These are phyloP conservation scores for Acanthurus tractus DNA, from an alignment of 2,797 vertebrate genomes.

Conservation along the genomic window DNA sequence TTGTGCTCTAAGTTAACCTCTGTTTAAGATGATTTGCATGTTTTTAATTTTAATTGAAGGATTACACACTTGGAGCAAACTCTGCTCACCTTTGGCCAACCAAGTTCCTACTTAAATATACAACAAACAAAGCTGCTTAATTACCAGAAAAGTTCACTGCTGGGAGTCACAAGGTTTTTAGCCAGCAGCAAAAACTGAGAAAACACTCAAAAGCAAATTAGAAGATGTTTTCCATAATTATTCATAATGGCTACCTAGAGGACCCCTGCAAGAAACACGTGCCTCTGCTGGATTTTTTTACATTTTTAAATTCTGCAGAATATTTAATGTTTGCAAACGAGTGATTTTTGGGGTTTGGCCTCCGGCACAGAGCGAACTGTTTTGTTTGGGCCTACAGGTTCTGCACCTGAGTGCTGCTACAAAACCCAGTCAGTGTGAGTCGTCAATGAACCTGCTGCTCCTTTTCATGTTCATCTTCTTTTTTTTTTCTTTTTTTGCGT, in stretches of 20 bases:
- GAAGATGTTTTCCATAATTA: conserved; percentile 42
- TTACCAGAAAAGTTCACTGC: conserved; percentile 9
- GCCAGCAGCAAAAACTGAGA: conserved; percentile 14
- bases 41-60: conserved; percentile 1
- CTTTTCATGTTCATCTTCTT: neutral
- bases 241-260: conserved; percentile 43
- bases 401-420: conserved; percentile 21
- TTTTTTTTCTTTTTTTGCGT: neutral
- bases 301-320: conserved; percentile 34
- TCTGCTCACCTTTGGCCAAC: neutral
- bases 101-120: neutral
- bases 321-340: conserved; percentile 41
- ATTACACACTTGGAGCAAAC: conserved; percentile 3
- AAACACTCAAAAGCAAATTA: conserved; percentile 44
- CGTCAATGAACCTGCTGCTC: conserved; percentile 5
- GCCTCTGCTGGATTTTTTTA: conserved; percentile 32
- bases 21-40: neutral
- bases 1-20: conserved; percentile 3
- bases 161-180: neutral
- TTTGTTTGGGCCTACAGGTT: conserved; percentile 32
- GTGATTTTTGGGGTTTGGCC: conserved; percentile 26
- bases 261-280: conserved; percentile 37
- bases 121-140: neutral
- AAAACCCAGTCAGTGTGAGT: neutral
- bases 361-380: conserved; percentile 29